Percentiles rank a stretch among this genome's conserved stretches.
phyloP scores from a whole-genome alignment of 2,797 vertebrate genomes.

The Acanthis flammea region DNA sequence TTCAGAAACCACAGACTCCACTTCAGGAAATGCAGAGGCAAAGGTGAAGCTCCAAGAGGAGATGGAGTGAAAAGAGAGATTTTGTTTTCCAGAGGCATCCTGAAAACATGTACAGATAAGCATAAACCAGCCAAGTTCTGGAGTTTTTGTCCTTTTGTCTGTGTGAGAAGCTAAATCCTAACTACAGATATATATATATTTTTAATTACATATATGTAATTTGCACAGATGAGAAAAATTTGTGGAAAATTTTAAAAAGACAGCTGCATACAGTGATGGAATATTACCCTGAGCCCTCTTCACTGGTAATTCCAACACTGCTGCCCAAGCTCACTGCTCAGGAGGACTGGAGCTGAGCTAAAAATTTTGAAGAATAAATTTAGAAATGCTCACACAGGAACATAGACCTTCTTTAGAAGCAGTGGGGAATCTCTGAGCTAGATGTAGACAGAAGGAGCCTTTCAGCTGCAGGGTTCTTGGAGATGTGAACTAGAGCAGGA shows the following conservation, averaged over 20 bases:
- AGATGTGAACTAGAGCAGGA: neutral
- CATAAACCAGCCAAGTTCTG: neutral
- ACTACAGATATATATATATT: neutral
- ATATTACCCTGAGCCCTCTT: neutral
- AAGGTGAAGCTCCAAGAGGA: conserved; percentile 15
- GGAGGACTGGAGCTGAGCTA: neutral
- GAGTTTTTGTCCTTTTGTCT: neutral
- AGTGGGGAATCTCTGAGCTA: neutral
- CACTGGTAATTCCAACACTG: neutral
- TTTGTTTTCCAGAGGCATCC: neutral
- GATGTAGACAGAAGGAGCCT: neutral
- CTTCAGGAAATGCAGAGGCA: conserved; percentile 12
- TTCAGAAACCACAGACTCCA: neutral
- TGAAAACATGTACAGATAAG: neutral
- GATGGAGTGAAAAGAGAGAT: fast-evolving
- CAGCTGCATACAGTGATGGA: neutral
- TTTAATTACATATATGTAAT: neutral
- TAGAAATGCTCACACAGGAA: neutral
- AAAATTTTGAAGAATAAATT: neutral
- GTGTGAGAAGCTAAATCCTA: neutral
- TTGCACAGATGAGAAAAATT: neutral
- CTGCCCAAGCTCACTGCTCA: neutral
- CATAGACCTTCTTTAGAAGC: neutral
- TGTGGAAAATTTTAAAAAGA: neutral
- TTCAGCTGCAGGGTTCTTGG: neutral